phyloP scores from a whole-genome alignment of 2,888 invertebrate species.

The Holacanthella duospinosa region DNA sequence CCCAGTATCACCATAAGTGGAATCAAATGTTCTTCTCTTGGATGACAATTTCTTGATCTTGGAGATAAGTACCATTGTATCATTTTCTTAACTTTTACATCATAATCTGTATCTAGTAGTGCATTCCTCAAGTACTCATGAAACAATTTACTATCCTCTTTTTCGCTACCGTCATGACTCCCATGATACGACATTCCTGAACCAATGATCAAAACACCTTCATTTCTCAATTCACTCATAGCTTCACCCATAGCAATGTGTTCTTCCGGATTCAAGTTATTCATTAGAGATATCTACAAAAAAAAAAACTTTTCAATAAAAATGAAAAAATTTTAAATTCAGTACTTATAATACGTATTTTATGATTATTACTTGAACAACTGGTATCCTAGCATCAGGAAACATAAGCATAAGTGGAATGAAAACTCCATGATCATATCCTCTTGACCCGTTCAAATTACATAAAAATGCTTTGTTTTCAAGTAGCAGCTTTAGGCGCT shows the following conservation, averaged over 20 bases:
- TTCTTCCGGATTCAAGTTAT: slow-evolving; percentile 17
- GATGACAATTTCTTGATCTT: slow-evolving; percentile 22
- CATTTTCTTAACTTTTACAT: slow-evolving; percentile 15
- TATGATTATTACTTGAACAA: slow-evolving; percentile 13
- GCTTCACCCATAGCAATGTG: slow-evolving; percentile 26
- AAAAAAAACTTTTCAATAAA: background rate
- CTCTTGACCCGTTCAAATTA: slow-evolving; percentile 17
- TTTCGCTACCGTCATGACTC: background rate
- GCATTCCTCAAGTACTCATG: slow-evolving; percentile 19
- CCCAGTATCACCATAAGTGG: slow-evolving; percentile 21
- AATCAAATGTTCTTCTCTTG: slow-evolving; percentile 26
- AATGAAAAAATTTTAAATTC: background rate
- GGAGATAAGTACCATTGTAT: slow-evolving; percentile 22
- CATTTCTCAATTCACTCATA: slow-evolving; percentile 20
- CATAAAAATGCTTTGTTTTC: slow-evolving; percentile 13
- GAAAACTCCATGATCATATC: slow-evolving; percentile 29
- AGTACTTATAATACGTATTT: background rate
- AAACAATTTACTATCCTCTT: slow-evolving; percentile 21
- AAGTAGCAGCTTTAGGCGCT: slow-evolving; percentile 15
- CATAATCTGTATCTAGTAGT: slow-evolving; percentile 3
- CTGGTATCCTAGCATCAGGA: slow-evolving; percentile 21
- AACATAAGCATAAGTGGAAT: slow-evolving; percentile 24
- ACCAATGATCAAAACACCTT: slow-evolving; percentile 27
- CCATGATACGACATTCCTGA: slow-evolving; percentile 15
- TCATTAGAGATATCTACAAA: slow-evolving; percentile 17